phyloP scores from a whole-genome alignment of 2,888 invertebrate genomes.

The Eristalis pertinax region DNA sequence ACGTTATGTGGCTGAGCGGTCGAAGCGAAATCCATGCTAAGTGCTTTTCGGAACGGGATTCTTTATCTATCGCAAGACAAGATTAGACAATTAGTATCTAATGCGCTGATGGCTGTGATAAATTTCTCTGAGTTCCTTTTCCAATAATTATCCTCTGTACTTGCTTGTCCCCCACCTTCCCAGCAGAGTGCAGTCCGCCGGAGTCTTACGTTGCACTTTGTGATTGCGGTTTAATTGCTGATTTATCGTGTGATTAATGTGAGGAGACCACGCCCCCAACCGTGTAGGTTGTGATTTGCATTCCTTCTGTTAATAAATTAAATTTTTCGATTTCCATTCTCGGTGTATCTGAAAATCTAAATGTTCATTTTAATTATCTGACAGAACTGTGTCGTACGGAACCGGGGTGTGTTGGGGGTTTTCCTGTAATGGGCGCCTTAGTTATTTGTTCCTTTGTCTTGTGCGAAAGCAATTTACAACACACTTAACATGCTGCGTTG shows the following conservation, averaged over 20 bases:
- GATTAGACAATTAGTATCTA: neutral
- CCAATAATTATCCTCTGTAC: neutral
- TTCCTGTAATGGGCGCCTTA: neutral
- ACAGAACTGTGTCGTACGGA: neutral
- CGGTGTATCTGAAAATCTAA: constrained; percentile 37
- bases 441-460: neutral
- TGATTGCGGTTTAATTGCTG: constrained; percentile 49
- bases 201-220: constrained; percentile 16
- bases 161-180: neutral
- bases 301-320: constrained; percentile 27
- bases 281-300: constrained; percentile 27
- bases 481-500: neutral
- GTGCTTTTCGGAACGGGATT: neutral
- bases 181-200: neutral
- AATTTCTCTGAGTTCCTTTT: neutral
- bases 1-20: neutral
- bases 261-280: constrained; percentile 18
- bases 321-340: neutral
- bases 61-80: neutral
- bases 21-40: neutral
- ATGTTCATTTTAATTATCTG: constrained; percentile 37
- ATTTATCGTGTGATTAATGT: constrained; percentile 43
- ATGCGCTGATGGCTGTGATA: neutral
- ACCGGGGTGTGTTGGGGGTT: neutral
- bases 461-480: neutral